phyloP scores from a whole-genome alignment of 2,113 vertebrate genomes.

The Barnardius zonarius region DNA sequence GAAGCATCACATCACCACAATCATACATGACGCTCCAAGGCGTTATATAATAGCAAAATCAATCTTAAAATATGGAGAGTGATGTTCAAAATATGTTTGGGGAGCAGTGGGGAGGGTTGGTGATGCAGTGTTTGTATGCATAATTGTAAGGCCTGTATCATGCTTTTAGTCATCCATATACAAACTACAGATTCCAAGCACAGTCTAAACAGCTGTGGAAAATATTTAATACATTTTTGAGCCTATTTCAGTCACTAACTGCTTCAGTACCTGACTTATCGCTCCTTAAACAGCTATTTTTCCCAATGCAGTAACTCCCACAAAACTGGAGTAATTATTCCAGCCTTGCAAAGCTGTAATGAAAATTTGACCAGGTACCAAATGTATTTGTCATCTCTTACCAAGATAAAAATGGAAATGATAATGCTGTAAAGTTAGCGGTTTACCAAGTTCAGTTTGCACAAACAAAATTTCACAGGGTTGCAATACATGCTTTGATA shows the following conservation, averaged over 20 bases:
- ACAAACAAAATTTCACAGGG: background rate
- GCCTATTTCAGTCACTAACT: background rate
- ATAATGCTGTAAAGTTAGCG: background rate
- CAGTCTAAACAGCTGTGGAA: background rate
- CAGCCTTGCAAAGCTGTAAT: background rate
- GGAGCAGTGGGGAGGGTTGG: background rate
- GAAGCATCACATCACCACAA: background rate
- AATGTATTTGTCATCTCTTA: background rate
- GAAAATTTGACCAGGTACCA: background rate
- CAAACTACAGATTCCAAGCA: background rate
- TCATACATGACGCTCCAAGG: background rate
- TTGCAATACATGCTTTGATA: background rate
- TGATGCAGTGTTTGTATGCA: background rate
- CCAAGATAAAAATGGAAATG: background rate
- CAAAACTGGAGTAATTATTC: background rate
- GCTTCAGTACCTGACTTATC: background rate
- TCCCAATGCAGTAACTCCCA: background rate
- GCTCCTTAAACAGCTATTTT: background rate
- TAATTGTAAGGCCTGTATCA: background rate
- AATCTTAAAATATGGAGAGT: background rate
- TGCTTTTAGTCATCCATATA: background rate
- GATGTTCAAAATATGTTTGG: background rate
- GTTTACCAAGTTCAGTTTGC: background rate
- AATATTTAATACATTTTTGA: background rate
- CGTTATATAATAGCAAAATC: slow-evolving; percentile 67